Evolutionary conservation across 2,888 invertebrate genomes (phyloP).

Genomic region (Caradrina kadenii): DNA sequence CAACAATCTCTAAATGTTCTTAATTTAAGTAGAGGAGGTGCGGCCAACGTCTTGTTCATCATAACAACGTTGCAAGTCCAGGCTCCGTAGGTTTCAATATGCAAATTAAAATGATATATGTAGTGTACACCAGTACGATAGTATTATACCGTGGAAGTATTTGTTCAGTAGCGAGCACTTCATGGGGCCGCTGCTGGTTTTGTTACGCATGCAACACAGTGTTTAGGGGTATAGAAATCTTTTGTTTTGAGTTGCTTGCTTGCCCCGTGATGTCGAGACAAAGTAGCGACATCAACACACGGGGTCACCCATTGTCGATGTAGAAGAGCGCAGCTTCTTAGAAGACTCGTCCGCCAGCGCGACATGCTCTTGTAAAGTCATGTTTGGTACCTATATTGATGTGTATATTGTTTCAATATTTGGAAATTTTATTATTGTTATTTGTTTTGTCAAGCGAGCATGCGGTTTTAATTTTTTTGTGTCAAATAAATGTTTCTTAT

Average conservation of each 20-base stretch:
- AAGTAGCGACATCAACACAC: too few species aligned
- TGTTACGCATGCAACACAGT: slow-evolving; percentile 2
- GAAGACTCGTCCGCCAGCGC: background rate
- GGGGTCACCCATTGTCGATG: too few species aligned
- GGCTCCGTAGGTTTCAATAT: slow-evolving; percentile 3
- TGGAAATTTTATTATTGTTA: slow-evolving; percentile 18
- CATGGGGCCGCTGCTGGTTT: background rate
- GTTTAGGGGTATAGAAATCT: too few species aligned
- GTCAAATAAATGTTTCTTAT: slow-evolving; percentile 51
- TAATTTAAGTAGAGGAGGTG: background rate
- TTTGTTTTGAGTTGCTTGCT: too few species aligned
- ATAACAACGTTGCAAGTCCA: background rate
- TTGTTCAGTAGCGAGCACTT: background rate
- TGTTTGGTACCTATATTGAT: slow-evolving; percentile 7
- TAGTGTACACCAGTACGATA: slow-evolving; percentile 9
- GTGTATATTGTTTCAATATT: slow-evolving; percentile 26
- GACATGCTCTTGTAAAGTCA: slow-evolving; percentile 11
- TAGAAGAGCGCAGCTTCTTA: slow-evolving; percentile 3
- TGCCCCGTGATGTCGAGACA: too few species aligned
- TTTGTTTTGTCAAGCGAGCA: slow-evolving; percentile 29
- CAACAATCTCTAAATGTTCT: slow-evolving; percentile 7
- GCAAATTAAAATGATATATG: slow-evolving; percentile 2
- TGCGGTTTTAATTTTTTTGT: slow-evolving; percentile 41
- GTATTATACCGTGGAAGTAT: slow-evolving; percentile 11
- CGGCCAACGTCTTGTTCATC: background rate